Evolutionary conservation across 2,797 vertebrate species (phyloP), one percentile per base, ranked within the genome.

Genomic region (Bovichtus variegatus): DNA sequence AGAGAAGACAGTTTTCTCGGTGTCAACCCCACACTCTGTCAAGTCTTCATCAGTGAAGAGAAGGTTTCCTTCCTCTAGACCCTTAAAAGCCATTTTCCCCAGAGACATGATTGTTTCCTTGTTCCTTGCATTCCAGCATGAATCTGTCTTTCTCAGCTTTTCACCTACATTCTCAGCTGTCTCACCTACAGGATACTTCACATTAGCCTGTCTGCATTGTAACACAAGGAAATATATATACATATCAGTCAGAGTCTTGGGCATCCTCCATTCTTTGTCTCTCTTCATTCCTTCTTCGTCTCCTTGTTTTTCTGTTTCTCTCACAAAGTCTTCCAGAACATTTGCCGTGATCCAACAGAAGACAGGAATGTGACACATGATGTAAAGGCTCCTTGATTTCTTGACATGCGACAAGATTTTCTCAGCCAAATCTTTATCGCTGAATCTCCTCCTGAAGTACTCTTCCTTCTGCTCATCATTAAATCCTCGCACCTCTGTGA

Each of bases 401-500:
- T 73, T 84, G 6, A 89, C 69, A 62, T 88, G 74, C 0, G 47
- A 70, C 13, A 79, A 34, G 31, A 91, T 55, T 46, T 57, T 62
- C 10, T 74, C 21, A 19, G 82, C 66, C 44, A 77, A 0, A 13
- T 59, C 34, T 8, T 36, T 3, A 66, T 83, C 57, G 15, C 21
- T 53, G 36, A 84, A 82, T 61, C 63, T 76, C n/a, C 50, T 88
- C 54, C 7, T 78, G 47, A 87, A 87, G 65, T 91, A 93, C 9
- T 89, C 73, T 4, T 89, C 81, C 57, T 90, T 93, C 71, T 92
- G 89, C 1, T 69, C 44, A 3, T 91, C 89, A 47, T 70, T 91
- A 59, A 93, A 94, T 46, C 92, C 91, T 78, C 78, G 77, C 12
- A 93, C 89, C 19, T 91, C 91, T 19, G 90, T 92, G 41, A 93